Evolutionary conservation across 2,888 invertebrate species (phyloP).

Genomic region (Diogma glabrata): DNA sequence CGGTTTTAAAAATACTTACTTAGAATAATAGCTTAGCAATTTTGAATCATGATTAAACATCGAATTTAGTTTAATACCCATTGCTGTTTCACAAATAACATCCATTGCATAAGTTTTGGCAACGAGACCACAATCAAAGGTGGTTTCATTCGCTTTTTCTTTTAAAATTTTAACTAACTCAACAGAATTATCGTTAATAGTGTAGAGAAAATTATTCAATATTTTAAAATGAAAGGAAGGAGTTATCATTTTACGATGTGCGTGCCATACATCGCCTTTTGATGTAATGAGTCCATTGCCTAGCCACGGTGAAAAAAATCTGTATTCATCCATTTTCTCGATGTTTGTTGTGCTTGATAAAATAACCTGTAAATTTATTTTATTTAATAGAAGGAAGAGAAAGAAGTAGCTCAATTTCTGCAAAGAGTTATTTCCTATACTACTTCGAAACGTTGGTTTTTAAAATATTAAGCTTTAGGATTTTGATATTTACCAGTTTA

Average conservation of each 20-base stretch:
- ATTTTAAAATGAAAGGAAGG: conserved; percentile 43
- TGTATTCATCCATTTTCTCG: conserved; percentile 36
- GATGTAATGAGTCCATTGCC: conserved; percentile 39
- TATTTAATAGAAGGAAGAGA: no score
- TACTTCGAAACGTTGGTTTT: no score
- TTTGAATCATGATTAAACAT: neutral
- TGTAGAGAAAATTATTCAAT: conserved; percentile 37
- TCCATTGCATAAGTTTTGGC: conserved; percentile 40
- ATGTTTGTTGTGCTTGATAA: conserved; percentile 35
- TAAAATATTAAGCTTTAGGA: no score
- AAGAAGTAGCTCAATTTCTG: no score
- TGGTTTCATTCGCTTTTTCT: conserved; percentile 23
- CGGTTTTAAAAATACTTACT: neutral
- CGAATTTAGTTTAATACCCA: conserved; percentile 4
- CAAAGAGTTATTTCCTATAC: no score
- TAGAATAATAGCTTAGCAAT: neutral
- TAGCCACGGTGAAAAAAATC: conserved; percentile 37
- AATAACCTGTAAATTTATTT: no score
- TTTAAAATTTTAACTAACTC: conserved; percentile 35
- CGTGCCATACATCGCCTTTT: conserved; percentile 38
- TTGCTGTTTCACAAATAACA: conserved; percentile 32
- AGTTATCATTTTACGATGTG: conserved; percentile 41
- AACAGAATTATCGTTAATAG: conserved; percentile 38
- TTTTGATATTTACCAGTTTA: no score
- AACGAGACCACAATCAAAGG: conserved; percentile 40